Evolutionary conservation across 92 coral and sea anemone species (phyloP), one percentile per base, ranked within the genome.

Genomic region (Muricea muricata): DNA sequence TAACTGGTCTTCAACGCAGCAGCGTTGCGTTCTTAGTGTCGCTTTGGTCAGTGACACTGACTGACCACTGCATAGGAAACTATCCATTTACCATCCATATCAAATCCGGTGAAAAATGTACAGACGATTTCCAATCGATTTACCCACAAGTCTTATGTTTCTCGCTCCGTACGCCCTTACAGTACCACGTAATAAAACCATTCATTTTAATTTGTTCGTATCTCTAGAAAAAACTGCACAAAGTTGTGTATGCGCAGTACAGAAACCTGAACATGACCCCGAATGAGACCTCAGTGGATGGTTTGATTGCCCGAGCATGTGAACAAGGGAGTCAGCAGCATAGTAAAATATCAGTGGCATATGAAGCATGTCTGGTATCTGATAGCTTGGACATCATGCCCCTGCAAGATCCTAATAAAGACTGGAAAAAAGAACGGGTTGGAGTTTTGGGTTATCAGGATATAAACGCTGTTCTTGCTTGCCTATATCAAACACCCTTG

Each of bases 401-500:
- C 9, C 63, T 25, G 28, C 84, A 78, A 21, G 57, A 72, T 23
- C 14, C 42, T 15, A 11, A 67, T 32, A 68, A 54, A 10, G 25
- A 23, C 31, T 3, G 23, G 39, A 42, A 26, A 21, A 73, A 3
- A 25, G 70, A 34, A 0, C 89, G 57, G 14, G 93, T 91, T 29
- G 93, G 97, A 71, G 71, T 75, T 12, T 63, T 93, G 55, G 98
- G 98, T 1, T 93, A 80, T 71, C 88, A 74, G 80, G 85, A 57
- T 42, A 83, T 60, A 31, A 82, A 91, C 7, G 93, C 90, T 42
- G 98, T 91, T 6, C 37, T 94, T 23, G 82, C 41, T 18, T 93
- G 97, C 65, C 66, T 94, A 42, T 82, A 28, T 47, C 93, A 88
- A 81, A 78, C 92, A 37, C 98, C 98, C 14, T 85, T 94, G 2